phyloP scores from a whole-genome alignment of 1,140 invertebrate genomes.

The Fopius arisanus region DNA sequence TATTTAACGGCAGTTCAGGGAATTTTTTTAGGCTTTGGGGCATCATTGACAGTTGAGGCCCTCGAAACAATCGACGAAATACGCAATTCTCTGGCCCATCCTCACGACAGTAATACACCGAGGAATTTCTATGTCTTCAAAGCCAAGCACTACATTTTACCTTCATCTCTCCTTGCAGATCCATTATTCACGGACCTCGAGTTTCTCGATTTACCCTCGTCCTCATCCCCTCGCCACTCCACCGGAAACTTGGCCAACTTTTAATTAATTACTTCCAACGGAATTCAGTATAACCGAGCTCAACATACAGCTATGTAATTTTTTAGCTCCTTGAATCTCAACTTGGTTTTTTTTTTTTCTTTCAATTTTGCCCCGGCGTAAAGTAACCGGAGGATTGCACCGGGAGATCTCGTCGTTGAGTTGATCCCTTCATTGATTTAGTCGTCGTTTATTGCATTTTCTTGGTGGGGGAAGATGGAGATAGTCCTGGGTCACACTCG shows the following conservation, averaged over 20 bases:
- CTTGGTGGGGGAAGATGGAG: neutral
- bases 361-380: neutral
- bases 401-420: neutral
- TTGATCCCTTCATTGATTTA: neutral
- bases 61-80: neutral
- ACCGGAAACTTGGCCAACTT: slow-evolving; percentile 24
- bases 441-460: neutral
- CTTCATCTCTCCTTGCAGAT: slow-evolving; percentile 22
- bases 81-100: neutral
- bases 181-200: slow-evolving; percentile 29
- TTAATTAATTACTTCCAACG: slow-evolving; percentile 32
- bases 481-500: neutral
- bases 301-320: slow-evolving; percentile 9
- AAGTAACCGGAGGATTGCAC: neutral
- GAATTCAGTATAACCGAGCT: slow-evolving; percentile 24
- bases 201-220: slow-evolving; percentile 26
- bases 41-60: neutral
- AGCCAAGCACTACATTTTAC: neutral
- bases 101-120: neutral
- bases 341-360: no score
- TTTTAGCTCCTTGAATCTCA: neutral
- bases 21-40: no score
- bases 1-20: no score
- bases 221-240: neutral
- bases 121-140: slow-evolving; percentile 24